A percentile compares a stretch with the other conserved stretches of the same genome.
These are phyloP conservation scores for Isichthys henryi DNA, from an alignment of 2,113 vertebrate genomes.

Conservation along the genomic window DNA sequence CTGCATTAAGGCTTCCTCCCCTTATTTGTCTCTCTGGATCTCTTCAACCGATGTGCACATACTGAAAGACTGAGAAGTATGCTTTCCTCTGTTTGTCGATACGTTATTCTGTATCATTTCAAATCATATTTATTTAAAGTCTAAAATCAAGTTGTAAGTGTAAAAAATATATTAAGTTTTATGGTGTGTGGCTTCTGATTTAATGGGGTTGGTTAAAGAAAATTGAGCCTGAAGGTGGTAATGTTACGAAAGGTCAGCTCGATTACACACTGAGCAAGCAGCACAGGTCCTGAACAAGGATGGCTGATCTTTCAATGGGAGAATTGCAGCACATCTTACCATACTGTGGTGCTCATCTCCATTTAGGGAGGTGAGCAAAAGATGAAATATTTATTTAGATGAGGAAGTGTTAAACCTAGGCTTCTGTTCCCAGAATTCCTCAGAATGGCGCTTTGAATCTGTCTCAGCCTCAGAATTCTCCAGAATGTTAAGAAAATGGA, in stretches of 20 bases:
- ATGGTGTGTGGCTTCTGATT: conserved; percentile 1
- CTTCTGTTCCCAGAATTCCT: neutral
- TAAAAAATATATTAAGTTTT: conserved; percentile 24
- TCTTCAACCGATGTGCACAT: conserved; percentile 47
- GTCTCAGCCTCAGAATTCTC: neutral
- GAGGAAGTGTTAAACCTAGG: neutral
- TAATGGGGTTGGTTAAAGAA: neutral
- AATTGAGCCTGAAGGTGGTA: neutral
- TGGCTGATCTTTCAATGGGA: neutral
- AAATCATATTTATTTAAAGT: conserved; percentile 61
- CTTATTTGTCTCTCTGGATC: neutral
- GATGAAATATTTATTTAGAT: neutral
- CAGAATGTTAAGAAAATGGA: conserved; percentile 16
- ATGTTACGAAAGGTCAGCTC: neutral
- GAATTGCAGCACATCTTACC: neutral
- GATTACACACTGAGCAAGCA: neutral
- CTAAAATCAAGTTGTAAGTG: conserved; percentile 14
- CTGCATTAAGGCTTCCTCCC: neutral
- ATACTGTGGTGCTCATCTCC: neutral
- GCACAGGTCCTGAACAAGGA: neutral
- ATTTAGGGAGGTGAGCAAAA: neutral
- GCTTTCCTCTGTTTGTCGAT: conserved; percentile 44
- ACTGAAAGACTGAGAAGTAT: conserved; percentile 34
- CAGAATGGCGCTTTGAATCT: neutral
- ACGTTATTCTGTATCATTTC: conserved; percentile 54